Conservation (phyloP, 2,797 vertebrate genomes). For the Euphonia xanthogaster region DNA sequence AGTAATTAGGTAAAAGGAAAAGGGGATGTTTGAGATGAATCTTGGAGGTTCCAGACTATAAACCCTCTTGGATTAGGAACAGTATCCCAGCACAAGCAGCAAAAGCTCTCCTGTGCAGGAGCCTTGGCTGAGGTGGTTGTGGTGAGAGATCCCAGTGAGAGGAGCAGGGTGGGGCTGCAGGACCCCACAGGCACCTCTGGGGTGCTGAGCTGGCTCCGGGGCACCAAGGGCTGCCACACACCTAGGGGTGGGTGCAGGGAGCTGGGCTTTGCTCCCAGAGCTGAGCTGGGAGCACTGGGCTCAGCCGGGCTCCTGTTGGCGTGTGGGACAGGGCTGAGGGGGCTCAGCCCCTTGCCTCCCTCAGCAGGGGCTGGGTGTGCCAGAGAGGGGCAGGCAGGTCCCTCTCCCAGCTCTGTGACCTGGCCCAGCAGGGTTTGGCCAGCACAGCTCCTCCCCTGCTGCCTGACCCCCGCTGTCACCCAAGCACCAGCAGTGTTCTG, state of each 20-base stretch:
- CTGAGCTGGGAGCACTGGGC: not conserved
- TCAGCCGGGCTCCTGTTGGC: not conserved
- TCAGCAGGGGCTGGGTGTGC: not conserved
- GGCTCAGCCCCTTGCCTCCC: not conserved
- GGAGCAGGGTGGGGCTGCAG: not conserved
- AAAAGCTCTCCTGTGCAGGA: not conserved
- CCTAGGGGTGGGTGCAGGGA: fast-evolving
- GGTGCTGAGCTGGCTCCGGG: not conserved
- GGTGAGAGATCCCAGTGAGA: fast-evolving
- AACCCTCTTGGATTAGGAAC: not conserved
- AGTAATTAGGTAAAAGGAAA: not conserved
- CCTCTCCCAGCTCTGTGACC: not conserved
- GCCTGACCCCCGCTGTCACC: not conserved
- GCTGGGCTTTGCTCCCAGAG: not conserved
- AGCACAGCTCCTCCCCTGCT: not conserved
- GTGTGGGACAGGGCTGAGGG: not conserved
- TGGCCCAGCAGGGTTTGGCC: not conserved
- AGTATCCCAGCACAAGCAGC: not conserved
- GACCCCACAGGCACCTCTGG: not conserved
- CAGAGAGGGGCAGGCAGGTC: not conserved
- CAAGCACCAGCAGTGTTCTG: not conserved
- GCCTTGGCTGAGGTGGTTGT: not conserved
- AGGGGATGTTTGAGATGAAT: not conserved
- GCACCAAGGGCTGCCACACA: not conserved
- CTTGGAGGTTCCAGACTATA: not conserved